Percentiles rank a stretch among this genome's conserved stretches.
Conservation (phyloP, 2,888 invertebrate genomes). For the Gonocerus acuteangulatus region DNA sequence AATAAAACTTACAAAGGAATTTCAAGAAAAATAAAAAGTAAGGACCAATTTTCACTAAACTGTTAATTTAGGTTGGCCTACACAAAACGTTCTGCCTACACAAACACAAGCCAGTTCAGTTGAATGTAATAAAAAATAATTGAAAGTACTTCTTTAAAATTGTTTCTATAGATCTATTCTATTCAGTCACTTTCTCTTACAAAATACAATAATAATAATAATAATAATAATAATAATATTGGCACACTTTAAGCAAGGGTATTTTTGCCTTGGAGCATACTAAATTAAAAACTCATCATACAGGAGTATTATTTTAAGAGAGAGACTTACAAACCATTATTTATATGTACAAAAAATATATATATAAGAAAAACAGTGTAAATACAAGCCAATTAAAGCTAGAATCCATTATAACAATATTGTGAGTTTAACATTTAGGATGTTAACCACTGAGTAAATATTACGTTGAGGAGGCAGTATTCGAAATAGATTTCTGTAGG, state of each 20-base stretch:
- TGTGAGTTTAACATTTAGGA: background rate
- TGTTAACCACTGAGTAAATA: background rate
- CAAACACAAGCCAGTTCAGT: no score
- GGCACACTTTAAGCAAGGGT: constrained; percentile 3
- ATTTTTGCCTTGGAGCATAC: no score
- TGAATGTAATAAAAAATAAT: no score
- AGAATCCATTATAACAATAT: constrained; percentile 1
- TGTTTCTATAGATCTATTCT: no score
- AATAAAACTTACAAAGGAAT: no score
- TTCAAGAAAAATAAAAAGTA: no score
- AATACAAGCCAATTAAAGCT: background rate
- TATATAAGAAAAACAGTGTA: constrained; percentile 4
- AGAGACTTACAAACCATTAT: constrained; percentile 17
- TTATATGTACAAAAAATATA: background rate
- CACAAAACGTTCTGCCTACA: no score
- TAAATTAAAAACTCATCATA: no score
- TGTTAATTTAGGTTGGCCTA: no score
- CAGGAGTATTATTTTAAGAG: background rate
- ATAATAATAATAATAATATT: background rate
- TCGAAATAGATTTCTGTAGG: constrained; percentile 31
- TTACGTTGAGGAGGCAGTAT: background rate
- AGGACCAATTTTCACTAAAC: no score
- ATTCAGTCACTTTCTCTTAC: constrained; percentile 5
- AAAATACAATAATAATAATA: background rate
- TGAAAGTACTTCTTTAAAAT: no score